Percentiles rank a stretch among this genome's conserved stretches.
phyloP scores from a whole-genome alignment of 1,140 invertebrate species.

The Arion vulgaris region DNA sequence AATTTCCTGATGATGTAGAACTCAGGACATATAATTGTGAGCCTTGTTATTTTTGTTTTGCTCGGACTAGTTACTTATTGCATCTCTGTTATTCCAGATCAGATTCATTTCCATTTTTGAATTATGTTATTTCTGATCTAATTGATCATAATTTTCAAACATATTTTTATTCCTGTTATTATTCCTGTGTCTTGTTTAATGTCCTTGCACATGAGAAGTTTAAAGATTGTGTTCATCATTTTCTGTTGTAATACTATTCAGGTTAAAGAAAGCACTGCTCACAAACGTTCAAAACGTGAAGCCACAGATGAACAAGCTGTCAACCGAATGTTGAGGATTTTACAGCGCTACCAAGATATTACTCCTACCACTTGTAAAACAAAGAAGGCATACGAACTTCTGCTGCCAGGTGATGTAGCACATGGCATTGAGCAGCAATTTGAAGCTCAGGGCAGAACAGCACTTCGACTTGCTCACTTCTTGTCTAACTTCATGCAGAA shows the following conservation, averaged over 20 bases:
- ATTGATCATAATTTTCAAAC: background rate
- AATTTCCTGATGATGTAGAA: too few species aligned
- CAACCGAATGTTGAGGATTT: conserved; percentile 58
- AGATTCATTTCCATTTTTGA: too few species aligned
- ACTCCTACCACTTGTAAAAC: conserved; percentile 54
- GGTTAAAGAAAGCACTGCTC: conserved; percentile 37
- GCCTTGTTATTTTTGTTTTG: too few species aligned
- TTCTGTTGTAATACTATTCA: too few species aligned
- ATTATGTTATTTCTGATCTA: too few species aligned
- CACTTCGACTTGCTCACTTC: conserved; percentile 93
- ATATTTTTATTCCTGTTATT: background rate
- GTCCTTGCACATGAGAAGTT: background rate
- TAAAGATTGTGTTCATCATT: background rate
- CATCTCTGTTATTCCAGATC: too few species aligned
- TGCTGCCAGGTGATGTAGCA: conserved; percentile 76
- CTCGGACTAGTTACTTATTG: too few species aligned
- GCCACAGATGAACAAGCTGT: conserved; percentile 56
- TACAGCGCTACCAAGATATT: conserved; percentile 57
- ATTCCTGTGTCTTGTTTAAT: background rate
- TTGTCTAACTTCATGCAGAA: conserved; percentile 94
- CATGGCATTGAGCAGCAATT: conserved; percentile 81
- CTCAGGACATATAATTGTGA: too few species aligned
- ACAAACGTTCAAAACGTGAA: conserved; percentile 56
- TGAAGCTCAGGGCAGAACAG: conserved; percentile 85
- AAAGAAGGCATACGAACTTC: conserved; percentile 60